phyloP scores from a whole-genome alignment of 2,797 vertebrate species.

The Acipenser ruthenus region DNA sequence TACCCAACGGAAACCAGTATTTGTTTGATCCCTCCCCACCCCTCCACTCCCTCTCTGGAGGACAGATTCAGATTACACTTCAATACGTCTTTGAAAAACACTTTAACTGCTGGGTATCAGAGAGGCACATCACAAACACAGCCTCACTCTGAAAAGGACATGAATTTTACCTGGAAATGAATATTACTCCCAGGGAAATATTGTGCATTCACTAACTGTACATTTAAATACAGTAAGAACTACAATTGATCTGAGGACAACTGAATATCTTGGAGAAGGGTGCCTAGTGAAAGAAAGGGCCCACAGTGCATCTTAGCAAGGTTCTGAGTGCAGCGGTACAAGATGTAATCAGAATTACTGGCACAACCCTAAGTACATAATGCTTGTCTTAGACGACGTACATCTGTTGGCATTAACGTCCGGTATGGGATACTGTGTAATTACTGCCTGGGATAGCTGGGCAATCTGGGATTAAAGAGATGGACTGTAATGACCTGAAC shows the following conservation, averaged over 20 bases:
- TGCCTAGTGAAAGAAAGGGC: slow-evolving; percentile 10
- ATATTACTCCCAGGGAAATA: too few species aligned
- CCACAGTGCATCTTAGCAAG: slow-evolving; percentile 7
- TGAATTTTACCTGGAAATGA: too few species aligned
- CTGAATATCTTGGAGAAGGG: not conserved
- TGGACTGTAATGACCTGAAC: slow-evolving; percentile 54
- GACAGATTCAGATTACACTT: too few species aligned
- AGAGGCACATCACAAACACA: not conserved
- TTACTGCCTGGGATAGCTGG: slow-evolving; percentile 64
- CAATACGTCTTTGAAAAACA: not conserved
- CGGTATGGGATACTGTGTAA: slow-evolving; percentile 54
- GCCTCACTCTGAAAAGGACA: not conserved
- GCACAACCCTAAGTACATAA: slow-evolving; percentile 62
- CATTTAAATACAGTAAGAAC: too few species aligned
- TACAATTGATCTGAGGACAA: too few species aligned
- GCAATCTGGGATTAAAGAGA: slow-evolving; percentile 63
- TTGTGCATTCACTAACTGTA: too few species aligned
- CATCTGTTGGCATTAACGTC: slow-evolving; percentile 69
- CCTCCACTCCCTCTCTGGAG: not conserved
- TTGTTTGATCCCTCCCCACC: not conserved
- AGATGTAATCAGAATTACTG: slow-evolving; percentile 35
- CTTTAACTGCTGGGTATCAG: not conserved
- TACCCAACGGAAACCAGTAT: too few species aligned
- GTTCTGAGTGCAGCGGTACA: not conserved
- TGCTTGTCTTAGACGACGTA: slow-evolving; percentile 62